Conservation (phyloP, 2,888 invertebrate species). For the Lycia hirtaria region DNA sequence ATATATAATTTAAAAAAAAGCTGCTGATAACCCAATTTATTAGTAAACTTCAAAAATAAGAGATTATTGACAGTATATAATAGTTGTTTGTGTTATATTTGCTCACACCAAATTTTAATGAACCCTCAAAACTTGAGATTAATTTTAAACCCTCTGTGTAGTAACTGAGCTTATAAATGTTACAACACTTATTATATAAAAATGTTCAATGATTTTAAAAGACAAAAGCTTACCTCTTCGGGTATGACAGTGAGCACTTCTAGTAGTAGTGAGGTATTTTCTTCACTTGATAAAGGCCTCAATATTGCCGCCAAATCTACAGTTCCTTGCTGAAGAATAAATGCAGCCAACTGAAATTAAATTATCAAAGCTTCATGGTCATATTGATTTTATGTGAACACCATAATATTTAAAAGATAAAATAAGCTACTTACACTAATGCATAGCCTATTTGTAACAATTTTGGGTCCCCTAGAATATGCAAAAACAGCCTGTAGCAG, state of each 20-base stretch:
- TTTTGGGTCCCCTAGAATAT: constrained; percentile 92
- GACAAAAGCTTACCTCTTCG: constrained; percentile 91
- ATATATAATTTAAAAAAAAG: no score
- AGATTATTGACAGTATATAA: no score
- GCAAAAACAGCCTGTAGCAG: constrained; percentile 91
- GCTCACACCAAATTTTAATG: no score
- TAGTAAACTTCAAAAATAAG: no score
- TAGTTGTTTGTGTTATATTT: no score
- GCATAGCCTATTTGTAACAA: constrained; percentile 94
- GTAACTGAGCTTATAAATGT: no score
- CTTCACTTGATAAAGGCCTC: constrained; percentile 84
- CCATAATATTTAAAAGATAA: no score
- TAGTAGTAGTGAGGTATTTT: constrained; percentile 84
- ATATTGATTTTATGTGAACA: not conserved
- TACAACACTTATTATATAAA: no score
- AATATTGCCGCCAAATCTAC: constrained; percentile 92
- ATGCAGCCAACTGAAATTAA: constrained; percentile 90
- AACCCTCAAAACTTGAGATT: no score
- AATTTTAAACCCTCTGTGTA: no score
- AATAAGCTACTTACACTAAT: constrained; percentile 93
- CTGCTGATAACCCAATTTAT: no score
- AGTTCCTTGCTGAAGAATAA: constrained; percentile 89
- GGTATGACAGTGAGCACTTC: constrained; percentile 95
- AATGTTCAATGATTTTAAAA: no score
- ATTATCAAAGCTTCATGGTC: not conserved